A percentile compares a stretch with the other conserved stretches of the same genome.
Evolutionary conservation across 35 echinoderm and acorn worm genomes (phyloP).

Genomic region (Anneissia japonica): DNA sequence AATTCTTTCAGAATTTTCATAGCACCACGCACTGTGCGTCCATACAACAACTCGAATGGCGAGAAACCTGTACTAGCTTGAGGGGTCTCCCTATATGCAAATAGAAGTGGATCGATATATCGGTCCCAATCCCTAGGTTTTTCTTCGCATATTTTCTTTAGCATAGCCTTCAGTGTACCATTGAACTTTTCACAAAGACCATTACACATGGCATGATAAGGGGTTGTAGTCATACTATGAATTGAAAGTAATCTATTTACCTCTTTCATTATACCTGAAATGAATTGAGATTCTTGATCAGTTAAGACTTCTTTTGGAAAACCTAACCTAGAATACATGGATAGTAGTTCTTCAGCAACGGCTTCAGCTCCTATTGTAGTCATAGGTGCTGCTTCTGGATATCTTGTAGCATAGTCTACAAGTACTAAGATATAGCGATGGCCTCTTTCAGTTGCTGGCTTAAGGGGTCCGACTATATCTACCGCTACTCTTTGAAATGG

Average conservation of each 20-base stretch:
- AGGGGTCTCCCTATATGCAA: constrained; percentile 43
- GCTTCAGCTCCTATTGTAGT: constrained; percentile 24
- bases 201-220: no score
- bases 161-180: background rate
- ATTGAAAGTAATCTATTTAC: background rate
- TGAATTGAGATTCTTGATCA: background rate
- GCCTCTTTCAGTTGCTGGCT: constrained; percentile 28
- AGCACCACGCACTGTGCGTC: constrained; percentile 38
- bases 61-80: constrained; percentile 42
- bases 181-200: background rate
- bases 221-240: background rate
- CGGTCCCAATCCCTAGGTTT: constrained; percentile 42
- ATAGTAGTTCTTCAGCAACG: constrained; percentile 40
- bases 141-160: constrained; percentile 24
- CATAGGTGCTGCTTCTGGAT: constrained; percentile 44
- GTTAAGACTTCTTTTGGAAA: constrained; percentile 48
- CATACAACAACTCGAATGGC: constrained; percentile 57
- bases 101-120: constrained; percentile 41
- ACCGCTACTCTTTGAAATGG: constrained; percentile 51
- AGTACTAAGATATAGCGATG: constrained; percentile 41
- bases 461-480: constrained; percentile 43
- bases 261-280: background rate
- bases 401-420: constrained; percentile 53
- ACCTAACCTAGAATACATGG: constrained; percentile 32
- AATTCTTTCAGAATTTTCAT: constrained; percentile 59